phyloP scores from a whole-genome alignment of 2,888 invertebrate genomes.

The Agrotis segetum region DNA sequence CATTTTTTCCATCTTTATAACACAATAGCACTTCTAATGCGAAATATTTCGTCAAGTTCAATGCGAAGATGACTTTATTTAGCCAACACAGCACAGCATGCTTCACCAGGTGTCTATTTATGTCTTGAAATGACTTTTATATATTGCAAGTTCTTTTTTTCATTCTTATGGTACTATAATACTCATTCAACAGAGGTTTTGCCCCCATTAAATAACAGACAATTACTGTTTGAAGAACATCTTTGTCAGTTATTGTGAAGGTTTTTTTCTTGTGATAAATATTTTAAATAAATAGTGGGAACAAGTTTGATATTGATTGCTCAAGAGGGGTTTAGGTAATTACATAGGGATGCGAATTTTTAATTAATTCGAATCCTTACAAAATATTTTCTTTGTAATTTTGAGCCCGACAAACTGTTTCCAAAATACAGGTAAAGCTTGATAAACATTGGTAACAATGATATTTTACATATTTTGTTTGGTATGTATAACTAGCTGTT shows the following conservation, averaged over 20 bases:
- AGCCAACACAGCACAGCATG: conserved; percentile 61
- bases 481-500: too few species aligned
- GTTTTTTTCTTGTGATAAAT: conserved; percentile 17
- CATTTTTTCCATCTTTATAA: neutral
- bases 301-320: conserved; percentile 16
- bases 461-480: too few species aligned
- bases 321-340: neutral
- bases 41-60: conserved; percentile 33
- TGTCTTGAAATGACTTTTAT: conserved; percentile 47
- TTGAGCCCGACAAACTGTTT: too few species aligned
- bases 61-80: conserved; percentile 53
- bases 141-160: conserved; percentile 34
- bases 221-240: conserved; percentile 33
- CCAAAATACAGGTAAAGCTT: too few species aligned
- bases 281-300: conserved; percentile 26
- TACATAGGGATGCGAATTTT: neutral
- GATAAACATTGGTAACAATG: too few species aligned
- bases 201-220: conserved; percentile 38
- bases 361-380: neutral
- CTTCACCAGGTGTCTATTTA: conserved; percentile 56
- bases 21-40: conserved; percentile 18
- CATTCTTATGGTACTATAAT: conserved; percentile 25
- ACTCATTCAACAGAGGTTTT: conserved; percentile 26
- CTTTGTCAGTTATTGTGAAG: conserved; percentile 13
- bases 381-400: neutral